A percentile compares a stretch with the other conserved stretches of the same genome.
phyloP scores from a whole-genome alignment of 2,888 invertebrate species.

The Branchellion lobata region DNA sequence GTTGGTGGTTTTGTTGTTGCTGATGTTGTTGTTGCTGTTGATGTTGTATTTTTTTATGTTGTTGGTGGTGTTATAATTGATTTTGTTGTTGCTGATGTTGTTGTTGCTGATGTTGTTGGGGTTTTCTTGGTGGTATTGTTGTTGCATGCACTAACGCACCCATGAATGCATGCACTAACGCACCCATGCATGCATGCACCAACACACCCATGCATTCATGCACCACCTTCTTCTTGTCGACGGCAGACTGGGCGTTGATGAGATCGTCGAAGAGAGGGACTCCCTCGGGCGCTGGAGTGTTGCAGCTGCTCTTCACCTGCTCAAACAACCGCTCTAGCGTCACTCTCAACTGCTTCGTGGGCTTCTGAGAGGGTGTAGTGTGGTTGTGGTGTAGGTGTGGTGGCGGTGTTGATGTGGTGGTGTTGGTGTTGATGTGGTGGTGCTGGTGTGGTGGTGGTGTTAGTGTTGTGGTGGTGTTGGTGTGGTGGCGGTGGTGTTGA shows the following conservation, averaged over 20 bases:
- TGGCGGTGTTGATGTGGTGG: not conserved
- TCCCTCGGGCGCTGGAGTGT: conserved; percentile 54
- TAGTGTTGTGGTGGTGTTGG: conserved; percentile 40
- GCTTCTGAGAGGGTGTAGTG: conserved; percentile 67
- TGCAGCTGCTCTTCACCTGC: conserved; percentile 59
- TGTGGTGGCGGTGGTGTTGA: conserved; percentile 48
- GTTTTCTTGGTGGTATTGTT: no score
- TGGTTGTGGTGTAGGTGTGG: not conserved
- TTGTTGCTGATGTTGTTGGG: no score
- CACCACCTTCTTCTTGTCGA: conserved; percentile 26
- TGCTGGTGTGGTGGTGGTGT: not conserved
- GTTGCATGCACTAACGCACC: not conserved
- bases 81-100: no score
- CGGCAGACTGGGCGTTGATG: conserved; percentile 8
- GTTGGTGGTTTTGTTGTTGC: no score
- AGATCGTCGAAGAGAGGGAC: not conserved
- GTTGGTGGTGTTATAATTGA: no score
- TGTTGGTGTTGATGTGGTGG: not conserved
- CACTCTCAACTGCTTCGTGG: conserved; percentile 77
- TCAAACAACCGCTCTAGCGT: conserved; percentile 77
- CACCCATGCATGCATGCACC: not conserved
- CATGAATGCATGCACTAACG: not conserved
- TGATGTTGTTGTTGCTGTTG: no score
- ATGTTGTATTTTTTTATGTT: no score
- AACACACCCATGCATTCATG: not conserved